Evolutionary conservation across 2,888 invertebrate species (phyloP).

Genomic region (Melieria picta): DNA sequence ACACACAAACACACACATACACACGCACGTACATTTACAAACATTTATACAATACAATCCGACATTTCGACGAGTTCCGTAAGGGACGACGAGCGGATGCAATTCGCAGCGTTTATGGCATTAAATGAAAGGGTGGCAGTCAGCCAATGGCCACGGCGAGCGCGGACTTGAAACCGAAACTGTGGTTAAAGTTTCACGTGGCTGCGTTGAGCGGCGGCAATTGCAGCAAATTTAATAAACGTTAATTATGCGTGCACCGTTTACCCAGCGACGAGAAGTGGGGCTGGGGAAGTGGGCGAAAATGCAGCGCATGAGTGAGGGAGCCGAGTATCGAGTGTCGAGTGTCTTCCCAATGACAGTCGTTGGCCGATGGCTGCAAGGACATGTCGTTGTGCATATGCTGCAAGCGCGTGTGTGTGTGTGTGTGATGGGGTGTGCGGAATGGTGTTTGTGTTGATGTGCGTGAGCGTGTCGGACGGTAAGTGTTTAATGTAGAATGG

Average conservation of each 20-base stretch:
- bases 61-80: too few relatives aligned
- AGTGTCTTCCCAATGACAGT: conserved; percentile 14
- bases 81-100: neutral
- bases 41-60: neutral
- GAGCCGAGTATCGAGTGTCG: conserved; percentile 10
- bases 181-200: too few relatives aligned
- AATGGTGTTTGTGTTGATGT: neutral
- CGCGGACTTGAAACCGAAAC: too few relatives aligned
- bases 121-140: neutral
- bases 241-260: conserved; percentile 26
- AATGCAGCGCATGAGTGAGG: neutral
- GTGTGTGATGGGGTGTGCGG: neutral
- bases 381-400: neutral
- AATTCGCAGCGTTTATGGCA: conserved; percentile 8
- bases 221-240: conserved; percentile 34
- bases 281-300: neutral
- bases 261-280: conserved; percentile 1
- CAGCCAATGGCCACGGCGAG: too few relatives aligned
- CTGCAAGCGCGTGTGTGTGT: neutral
- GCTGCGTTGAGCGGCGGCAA: too few relatives aligned
- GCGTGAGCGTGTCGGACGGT: neutral
- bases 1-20: conserved; percentile 2
- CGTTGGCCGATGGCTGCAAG: neutral
- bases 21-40: neutral
- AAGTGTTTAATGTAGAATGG: conserved; percentile 19